A percentile compares a stretch with the other conserved stretches of the same genome.
These are phyloP conservation scores for Xestia ashworthii DNA, from an alignment of 2,888 invertebrate species.

Conservation along the genomic window DNA sequence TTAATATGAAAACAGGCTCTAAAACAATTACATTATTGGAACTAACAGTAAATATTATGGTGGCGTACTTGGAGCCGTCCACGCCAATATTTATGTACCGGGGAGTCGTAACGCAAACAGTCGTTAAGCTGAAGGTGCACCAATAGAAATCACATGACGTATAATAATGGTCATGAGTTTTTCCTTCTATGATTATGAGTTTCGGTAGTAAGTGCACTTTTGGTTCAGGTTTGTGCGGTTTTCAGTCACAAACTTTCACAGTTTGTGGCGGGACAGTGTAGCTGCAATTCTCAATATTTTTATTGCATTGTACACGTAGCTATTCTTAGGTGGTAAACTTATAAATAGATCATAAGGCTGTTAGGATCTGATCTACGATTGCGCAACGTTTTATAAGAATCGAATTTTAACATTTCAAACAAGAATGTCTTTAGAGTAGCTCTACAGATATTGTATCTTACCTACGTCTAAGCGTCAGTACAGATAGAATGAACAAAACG, in stretches of 20 bases:
- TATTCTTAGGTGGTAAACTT: too few relatives aligned
- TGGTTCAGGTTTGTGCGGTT: background rate
- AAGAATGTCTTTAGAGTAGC: too few relatives aligned
- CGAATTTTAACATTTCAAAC: background rate
- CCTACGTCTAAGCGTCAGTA: background rate
- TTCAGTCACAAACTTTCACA: background rate
- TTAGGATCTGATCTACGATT: background rate
- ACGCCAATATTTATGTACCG: slow-evolving; percentile 43
- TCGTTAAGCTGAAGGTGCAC: slow-evolving; percentile 56
- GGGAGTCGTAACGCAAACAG: slow-evolving; percentile 39
- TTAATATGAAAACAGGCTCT: slow-evolving; percentile 37
- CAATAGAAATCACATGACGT: slow-evolving; percentile 26
- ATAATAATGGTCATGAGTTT: slow-evolving; percentile 19
- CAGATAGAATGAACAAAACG: too few relatives aligned
- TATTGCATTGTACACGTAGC: too few relatives aligned
- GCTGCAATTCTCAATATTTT: too few relatives aligned
- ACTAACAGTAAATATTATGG: slow-evolving; percentile 37
- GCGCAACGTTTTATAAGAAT: background rate
- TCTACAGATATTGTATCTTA: too few relatives aligned
- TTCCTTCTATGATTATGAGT: background rate
- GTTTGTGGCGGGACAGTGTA: background rate
- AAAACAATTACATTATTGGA: slow-evolving; percentile 47
- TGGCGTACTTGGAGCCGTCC: slow-evolving; percentile 3
- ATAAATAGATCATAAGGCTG: too few relatives aligned
- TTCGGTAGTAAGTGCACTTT: background rate